Conservation (phyloP, 2,797 vertebrate species). For the Simalia tracyae region DNA sequence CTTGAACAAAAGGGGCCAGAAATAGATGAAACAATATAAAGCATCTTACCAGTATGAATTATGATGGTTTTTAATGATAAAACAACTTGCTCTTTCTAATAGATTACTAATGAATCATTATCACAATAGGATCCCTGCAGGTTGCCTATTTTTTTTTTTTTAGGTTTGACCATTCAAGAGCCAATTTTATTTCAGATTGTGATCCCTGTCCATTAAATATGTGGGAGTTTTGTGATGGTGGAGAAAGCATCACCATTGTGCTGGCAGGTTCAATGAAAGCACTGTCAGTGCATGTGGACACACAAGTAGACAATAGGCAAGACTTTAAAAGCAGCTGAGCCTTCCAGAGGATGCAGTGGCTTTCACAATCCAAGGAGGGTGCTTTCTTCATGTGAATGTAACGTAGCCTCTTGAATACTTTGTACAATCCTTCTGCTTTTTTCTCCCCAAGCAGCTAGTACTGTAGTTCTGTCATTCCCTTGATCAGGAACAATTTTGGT, state of each 20-base stretch:
- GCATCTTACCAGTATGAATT: slow-evolving; percentile 44
- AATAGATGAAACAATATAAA: slow-evolving; percentile 19
- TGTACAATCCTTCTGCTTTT: not conserved
- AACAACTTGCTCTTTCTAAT: slow-evolving; percentile 9
- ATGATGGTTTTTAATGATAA: slow-evolving; percentile 31
- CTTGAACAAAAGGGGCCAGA: slow-evolving; percentile 31
- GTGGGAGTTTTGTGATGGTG: not conserved
- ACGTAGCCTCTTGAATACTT: not conserved
- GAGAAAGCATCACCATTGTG: not conserved
- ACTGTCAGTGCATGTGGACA: not conserved
- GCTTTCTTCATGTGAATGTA: not conserved
- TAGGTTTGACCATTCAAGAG: not conserved
- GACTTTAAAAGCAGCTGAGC: not conserved
- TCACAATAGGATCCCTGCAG: slow-evolving; percentile 32
- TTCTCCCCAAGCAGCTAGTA: not conserved
- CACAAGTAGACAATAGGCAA: not conserved
- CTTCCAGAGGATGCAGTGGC: not conserved
- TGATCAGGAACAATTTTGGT: not conserved
- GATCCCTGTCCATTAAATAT: not conserved
- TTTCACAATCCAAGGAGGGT: not conserved
- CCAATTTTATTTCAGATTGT: not conserved
- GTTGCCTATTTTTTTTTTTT: not conserved
- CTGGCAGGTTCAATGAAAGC: not conserved
- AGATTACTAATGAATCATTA: not conserved
- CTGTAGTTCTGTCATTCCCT: not conserved